phyloP scores from a whole-genome alignment of 2,888 invertebrate genomes.

The Pachymerium ferrugineum region DNA sequence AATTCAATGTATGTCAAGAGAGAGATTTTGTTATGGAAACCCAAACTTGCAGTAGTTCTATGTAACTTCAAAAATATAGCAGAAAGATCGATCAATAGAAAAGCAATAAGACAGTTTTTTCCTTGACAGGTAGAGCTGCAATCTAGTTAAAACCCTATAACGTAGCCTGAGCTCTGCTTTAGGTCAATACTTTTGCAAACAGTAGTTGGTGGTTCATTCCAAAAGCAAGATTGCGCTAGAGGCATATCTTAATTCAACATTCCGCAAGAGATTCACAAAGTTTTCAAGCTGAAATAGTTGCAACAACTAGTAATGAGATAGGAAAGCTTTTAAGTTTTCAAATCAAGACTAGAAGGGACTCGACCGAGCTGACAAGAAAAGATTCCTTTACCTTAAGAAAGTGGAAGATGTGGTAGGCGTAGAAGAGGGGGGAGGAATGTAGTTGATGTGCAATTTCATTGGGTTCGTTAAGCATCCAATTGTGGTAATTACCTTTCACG shows the following conservation, averaged over 20 bases:
- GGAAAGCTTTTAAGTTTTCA: constrained; percentile 24
- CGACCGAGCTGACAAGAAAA: constrained; percentile 23
- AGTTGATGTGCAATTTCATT: constrained; percentile 24
- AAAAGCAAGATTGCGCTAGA: background rate
- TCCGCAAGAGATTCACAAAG: constrained; percentile 9
- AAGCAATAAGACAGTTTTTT: constrained; percentile 19
- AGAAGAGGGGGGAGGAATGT: background rate
- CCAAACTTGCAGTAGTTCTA: background rate
- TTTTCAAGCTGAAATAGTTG: constrained; percentile 9
- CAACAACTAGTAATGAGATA: constrained; percentile 24
- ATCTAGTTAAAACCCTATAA: constrained; percentile 7
- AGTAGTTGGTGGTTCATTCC: background rate
- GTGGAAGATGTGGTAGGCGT: constrained; percentile 22
- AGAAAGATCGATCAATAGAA: constrained; percentile 1
- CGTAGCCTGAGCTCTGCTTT: background rate
- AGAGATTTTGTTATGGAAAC: background rate
- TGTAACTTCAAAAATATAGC: background rate
- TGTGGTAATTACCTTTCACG: constrained; percentile 27
- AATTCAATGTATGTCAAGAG: background rate
- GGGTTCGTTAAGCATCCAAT: constrained; percentile 27
- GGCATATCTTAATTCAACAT: constrained; percentile 20
- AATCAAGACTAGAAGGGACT: constrained; percentile 14
- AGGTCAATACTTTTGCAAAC: background rate
- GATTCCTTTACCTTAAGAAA: constrained; percentile 24
- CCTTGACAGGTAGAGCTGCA: constrained; percentile 1